Percentiles rank a stretch among this genome's conserved stretches.
These are phyloP conservation scores for Crambe crambe DNA, from an alignment of 37 sponge, comb jelly and placozoan genomes.

Conservation along the genomic window DNA sequence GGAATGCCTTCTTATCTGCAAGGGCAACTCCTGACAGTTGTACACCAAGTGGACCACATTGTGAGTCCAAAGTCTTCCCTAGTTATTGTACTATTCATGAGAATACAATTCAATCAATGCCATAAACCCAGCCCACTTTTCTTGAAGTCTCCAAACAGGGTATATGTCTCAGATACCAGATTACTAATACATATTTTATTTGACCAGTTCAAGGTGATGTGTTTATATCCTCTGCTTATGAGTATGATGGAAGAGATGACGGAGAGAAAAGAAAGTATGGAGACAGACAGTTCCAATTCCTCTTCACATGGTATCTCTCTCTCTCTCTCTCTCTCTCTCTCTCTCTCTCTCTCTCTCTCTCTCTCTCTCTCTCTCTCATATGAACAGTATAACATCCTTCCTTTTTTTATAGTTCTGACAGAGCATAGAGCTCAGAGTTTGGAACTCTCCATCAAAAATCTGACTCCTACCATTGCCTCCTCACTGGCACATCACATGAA, in stretches of 20 bases:
- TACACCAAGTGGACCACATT: conserved; percentile 28
- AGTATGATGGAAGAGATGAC: not conserved
- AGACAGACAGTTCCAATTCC: not conserved
- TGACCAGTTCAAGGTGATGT: not conserved
- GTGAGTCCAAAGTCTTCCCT: too few species aligned
- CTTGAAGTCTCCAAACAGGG: too few species aligned
- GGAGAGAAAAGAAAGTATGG: not conserved
- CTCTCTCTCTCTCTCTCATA: not conserved
- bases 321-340: not conserved
- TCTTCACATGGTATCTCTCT: not conserved
- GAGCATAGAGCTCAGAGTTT: not conserved
- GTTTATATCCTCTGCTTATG: not conserved
- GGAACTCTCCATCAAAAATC: conserved; percentile 19
- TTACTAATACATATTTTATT: too few species aligned
- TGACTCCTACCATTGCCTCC: conserved; percentile 39
- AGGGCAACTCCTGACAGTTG: conserved; percentile 11
- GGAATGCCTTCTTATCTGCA: conserved; percentile 37
- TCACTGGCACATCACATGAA: conserved; percentile 10
- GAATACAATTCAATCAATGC: too few species aligned
- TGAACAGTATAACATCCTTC: not conserved
- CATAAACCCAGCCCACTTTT: too few species aligned
- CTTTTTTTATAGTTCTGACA: not conserved
- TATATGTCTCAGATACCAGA: too few species aligned
- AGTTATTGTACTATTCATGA: too few species aligned
- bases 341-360: not conserved